phyloP scores from a whole-genome alignment of 2,113 vertebrate genomes.

The Carettochelys insculpta region DNA sequence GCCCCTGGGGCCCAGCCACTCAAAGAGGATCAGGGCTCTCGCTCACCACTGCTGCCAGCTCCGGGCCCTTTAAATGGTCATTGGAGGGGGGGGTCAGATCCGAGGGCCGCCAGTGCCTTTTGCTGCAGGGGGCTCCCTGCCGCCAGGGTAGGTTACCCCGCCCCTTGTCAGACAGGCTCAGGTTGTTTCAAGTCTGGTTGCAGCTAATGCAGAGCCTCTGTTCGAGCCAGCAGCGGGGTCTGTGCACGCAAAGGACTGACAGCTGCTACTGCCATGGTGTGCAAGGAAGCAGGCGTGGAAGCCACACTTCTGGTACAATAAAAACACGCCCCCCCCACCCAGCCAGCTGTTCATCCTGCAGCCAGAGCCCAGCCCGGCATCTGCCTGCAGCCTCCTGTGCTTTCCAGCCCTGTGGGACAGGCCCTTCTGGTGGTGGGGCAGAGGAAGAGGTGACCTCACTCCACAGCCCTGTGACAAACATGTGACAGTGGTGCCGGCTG shows the following conservation, averaged over 20 bases:
- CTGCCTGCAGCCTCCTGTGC: background rate
- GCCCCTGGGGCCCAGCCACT: too few species aligned
- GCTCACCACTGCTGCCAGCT: too few species aligned
- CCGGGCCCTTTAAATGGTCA: too few species aligned
- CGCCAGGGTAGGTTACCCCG: background rate
- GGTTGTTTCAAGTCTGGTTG: too few species aligned
- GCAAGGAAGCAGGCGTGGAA: accelerated
- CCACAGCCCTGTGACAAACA: background rate
- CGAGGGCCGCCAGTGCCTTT: too few species aligned
- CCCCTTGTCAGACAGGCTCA: background rate
- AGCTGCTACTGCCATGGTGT: background rate
- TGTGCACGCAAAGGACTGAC: too few species aligned
- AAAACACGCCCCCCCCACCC: accelerated
- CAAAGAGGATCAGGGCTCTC: too few species aligned
- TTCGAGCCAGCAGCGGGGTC: background rate
- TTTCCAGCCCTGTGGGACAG: background rate
- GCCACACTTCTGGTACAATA: too few species aligned
- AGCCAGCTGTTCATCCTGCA: background rate
- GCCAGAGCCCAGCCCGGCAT: background rate
- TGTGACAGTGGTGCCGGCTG: background rate
- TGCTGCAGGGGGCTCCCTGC: too few species aligned
- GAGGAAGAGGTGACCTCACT: background rate
- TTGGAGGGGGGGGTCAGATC: too few species aligned
- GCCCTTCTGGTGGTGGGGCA: background rate
- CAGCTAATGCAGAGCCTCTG: background rate